Percentiles rank a stretch among this genome's conserved stretches.
Conservation (phyloP, 2,113 vertebrate species). For the Monarcha castaneiventris region DNA sequence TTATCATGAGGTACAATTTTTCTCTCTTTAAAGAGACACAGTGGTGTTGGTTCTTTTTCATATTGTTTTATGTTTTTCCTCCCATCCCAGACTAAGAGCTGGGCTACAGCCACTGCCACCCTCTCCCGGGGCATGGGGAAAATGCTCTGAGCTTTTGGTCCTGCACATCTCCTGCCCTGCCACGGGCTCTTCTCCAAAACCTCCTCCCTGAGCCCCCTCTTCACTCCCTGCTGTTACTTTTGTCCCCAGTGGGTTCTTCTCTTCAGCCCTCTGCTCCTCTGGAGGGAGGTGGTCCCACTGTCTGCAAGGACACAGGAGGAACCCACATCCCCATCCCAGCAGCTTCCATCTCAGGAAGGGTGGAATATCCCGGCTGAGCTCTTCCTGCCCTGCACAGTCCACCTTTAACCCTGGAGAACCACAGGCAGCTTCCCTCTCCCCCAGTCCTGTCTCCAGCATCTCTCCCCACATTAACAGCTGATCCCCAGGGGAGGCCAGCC, state of each 20-base stretch:
- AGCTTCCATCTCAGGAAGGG: neutral
- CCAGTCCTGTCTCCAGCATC: neutral
- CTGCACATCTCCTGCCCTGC: neutral
- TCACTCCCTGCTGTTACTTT: neutral
- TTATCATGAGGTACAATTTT: neutral
- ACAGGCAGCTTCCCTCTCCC: neutral
- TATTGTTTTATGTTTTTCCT: neutral
- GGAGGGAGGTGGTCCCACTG: too few species aligned
- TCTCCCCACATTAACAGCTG: rapidly evolving
- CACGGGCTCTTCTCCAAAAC: neutral
- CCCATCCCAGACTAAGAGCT: neutral
- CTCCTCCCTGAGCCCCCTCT: neutral
- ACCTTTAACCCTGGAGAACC: neutral
- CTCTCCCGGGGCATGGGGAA: neutral
- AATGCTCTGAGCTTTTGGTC: neutral
- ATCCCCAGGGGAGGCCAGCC: neutral
- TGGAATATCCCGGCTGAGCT: neutral
- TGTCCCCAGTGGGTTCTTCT: neutral
- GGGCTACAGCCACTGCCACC: neutral
- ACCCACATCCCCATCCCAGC: neutral
- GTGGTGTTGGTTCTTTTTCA: rapidly evolving
- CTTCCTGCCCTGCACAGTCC: neutral
- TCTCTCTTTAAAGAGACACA: neutral
- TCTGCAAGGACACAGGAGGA: neutral
- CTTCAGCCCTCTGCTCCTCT: neutral